Base-by-base conservation (phyloP, 2,888 invertebrate species). In the Crocallis elinguaria region DNA sequence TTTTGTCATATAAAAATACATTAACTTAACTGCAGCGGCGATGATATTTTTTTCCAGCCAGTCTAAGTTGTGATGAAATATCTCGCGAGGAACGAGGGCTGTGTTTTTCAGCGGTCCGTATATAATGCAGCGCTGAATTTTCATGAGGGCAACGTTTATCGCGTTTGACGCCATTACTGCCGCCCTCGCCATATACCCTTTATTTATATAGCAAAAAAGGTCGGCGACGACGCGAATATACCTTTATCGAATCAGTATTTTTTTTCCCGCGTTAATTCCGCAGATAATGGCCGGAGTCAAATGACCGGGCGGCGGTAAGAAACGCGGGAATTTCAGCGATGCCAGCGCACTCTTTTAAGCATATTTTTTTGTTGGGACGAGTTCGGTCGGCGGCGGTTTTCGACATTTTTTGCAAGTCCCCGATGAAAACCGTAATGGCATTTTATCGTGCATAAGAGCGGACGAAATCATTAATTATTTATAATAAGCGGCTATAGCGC, bases 361-460 rank as follows among this genome's bases (percentile, higher is more conserved):
- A 72, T 69, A 72, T 84, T 89, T 89, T 88, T 86, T 89, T 86
- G 77, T 60, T 48, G 60, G 72, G 78, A 77, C 82, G 74, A 79
- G 82, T 82, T 86, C 82, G 81, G 80, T 67, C 82, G 82, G 77
- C 85, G 82, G 81, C 84, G 69, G 81, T 77, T 86, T 82, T 83
- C 82, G 80, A 73, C 64, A 75, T 87, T 88, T 90, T 90, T 90
- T 89, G 80, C 81, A 75, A 73, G 80, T 72, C 77, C 77, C 78
- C 83, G 82, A 88, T 88, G 89, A 90, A 90, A 90, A 90, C 89
- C 88, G 85, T 90, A 90, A 90, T 89, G 88, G 90, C 90, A 90
- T 90, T 89, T 90, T 89, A 88, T 89, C 86, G 88, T 89, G 88
- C 89, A 89, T 90, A 89, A 88, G 84, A 87, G 88, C 81, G 77